Evolutionary conservation across 2,797 vertebrate genomes (phyloP), one percentile per base, ranked within the genome.

Genomic region (Enteromius argenteus): DNA sequence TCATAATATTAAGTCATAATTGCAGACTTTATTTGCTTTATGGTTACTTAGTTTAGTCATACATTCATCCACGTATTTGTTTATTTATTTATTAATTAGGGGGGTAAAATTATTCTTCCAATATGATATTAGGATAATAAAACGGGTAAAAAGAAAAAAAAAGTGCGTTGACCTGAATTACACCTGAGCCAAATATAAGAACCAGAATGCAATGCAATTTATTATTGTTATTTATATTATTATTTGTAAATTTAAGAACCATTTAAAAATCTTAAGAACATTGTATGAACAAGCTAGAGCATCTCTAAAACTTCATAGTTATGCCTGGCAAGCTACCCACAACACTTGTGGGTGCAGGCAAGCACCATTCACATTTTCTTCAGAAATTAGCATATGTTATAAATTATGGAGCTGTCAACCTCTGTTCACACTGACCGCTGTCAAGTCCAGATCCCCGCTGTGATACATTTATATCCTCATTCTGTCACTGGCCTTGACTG

Each of bases 361-460:
- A 62, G 75, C n/a, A 60, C 37, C 11, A 23, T 13, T 67, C 32
- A 27, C 10, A 42, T 46, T 62, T 81, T 49, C 39, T 73, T 81
- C 27, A 73, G 37, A 71, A 58, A 80, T 58, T 71, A 13, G 71
- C 14, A 19, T 37, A 51, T 17, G 15, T 37, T 39, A 66, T 74
- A 5, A 81, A 81, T 71, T 44, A 14, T 60, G 2, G 17, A 46
- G 15, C 23, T 51, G 14, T 66, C 58, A 74, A 51, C 17, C 8
- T 64, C 60, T 64, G 4, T 64, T 71, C 67, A 35, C 27, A 74
- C 42, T 32, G 56, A 62, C 58, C 66, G 14, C 42, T 64, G 62
- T 86, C 77, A 88, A 39, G 81, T 67, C 42, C 42, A 67, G 58
- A 79, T 44, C 15, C 81, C 71, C 72, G 71, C 83, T 89, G 81